Evolutionary conservation across 1,140 invertebrate genomes (phyloP).

Genomic region (Danaus plexippus): DNA sequence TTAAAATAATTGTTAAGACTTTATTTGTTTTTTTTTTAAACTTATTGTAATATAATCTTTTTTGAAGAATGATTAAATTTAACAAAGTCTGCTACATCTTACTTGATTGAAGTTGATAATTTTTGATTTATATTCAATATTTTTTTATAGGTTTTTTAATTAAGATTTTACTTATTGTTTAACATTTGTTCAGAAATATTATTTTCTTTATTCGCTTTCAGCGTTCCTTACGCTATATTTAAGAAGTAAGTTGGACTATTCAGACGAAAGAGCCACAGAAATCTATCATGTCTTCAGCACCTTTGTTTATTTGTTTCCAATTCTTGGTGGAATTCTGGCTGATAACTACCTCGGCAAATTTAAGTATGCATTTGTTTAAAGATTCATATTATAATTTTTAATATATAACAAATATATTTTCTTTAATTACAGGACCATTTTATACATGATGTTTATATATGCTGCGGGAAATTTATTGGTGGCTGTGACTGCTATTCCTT

Average conservation of each 20-base stretch:
- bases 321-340: conserved; percentile 90
- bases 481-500: conserved; percentile 77
- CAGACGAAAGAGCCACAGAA: conserved; percentile 79
- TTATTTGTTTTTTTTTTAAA: no score
- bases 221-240: conserved; percentile 89
- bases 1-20: no score
- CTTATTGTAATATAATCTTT: no score
- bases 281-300: conserved; percentile 88
- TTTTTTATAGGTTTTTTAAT: no score
- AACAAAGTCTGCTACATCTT: no score
- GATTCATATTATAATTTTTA: no score
- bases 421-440: conserved; percentile 81
- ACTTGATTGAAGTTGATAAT: no score
- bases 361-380: conserved; percentile 46
- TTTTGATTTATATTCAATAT: no score
- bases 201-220: conserved; percentile 59
- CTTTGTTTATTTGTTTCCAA: conserved; percentile 89
- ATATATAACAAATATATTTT: neutral
- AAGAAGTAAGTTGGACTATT: conserved; percentile 76
- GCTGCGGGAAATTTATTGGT: conserved; percentile 86
- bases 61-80: no score
- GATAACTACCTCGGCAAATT: conserved; percentile 92
- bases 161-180: no score
- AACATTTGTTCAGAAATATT: no score
- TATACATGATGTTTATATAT: conserved; percentile 91